These are phyloP conservation scores for Boloria euphrosyne DNA, from an alignment of 2,888 invertebrate species.

Conservation along the genomic window DNA sequence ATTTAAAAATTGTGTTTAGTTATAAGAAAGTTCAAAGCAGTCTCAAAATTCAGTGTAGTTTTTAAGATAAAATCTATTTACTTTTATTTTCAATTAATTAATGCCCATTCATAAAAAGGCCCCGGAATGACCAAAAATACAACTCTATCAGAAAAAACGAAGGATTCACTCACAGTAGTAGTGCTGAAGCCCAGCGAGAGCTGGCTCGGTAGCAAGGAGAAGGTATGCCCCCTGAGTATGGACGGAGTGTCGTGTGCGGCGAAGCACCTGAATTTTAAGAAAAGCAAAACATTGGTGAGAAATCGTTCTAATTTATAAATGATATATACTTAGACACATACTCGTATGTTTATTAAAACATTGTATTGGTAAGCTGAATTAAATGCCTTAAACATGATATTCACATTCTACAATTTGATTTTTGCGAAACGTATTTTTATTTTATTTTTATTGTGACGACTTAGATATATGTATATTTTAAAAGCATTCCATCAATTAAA, in stretches of 20 bases:
- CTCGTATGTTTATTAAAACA: neutral
- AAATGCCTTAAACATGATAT: no score
- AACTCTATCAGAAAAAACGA: constrained; percentile 58
- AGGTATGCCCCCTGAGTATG: constrained; percentile 52
- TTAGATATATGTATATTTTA: no score
- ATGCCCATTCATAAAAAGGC: constrained; percentile 47
- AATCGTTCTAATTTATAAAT: neutral
- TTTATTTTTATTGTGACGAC: no score
- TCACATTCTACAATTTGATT: no score
- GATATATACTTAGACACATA: neutral
- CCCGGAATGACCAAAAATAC: constrained; percentile 71
- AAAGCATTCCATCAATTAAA: no score
- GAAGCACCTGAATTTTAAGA: constrained; percentile 55
- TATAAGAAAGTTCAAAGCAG: no score
- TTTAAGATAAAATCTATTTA: no score
- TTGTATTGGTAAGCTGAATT: no score
- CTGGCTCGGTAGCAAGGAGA: constrained; percentile 53
- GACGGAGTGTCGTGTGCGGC: constrained; percentile 59
- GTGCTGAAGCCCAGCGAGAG: constrained; percentile 51
- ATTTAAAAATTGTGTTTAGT: no score
- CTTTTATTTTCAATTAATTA: no score
- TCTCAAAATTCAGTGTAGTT: no score
- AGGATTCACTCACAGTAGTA: constrained; percentile 54
- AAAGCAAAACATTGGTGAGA: constrained; percentile 58
- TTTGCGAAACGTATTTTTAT: no score